phyloP scores from a whole-genome alignment of 2,888 invertebrate species.

The Pegoplata infirma region DNA sequence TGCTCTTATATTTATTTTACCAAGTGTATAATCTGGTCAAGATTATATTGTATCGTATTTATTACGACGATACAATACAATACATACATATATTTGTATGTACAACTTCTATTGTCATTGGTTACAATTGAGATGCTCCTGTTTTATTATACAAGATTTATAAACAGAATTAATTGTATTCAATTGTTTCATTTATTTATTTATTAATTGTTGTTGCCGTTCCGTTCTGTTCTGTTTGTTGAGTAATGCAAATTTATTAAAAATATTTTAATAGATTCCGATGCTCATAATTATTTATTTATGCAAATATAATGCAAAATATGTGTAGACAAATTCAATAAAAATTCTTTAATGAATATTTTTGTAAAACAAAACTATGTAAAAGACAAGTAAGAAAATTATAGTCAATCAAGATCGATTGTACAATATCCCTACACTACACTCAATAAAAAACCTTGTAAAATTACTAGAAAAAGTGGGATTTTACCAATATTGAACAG shows the following conservation, averaged over 20 bases:
- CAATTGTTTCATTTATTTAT: constrained; percentile 39
- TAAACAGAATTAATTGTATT: constrained; percentile 38
- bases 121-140: constrained; percentile 41
- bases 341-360: no score
- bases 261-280: constrained; percentile 24
- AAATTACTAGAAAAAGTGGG: no score
- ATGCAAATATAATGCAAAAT: not conserved
- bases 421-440: no score
- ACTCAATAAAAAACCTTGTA: no score
- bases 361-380: no score
- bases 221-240: no score
- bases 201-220: constrained; percentile 44
- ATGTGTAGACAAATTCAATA: no score
- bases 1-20: not conserved
- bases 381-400: no score
- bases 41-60: constrained; percentile 3
- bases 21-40: constrained; percentile 5
- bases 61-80: no score
- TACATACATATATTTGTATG: no score
- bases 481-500: no score
- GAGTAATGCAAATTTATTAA: constrained; percentile 42
- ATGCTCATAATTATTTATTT: constrained; percentile 39
- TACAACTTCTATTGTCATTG: constrained; percentile 23
- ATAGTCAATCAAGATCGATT: no score
- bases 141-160: constrained; percentile 25